These are phyloP conservation scores for Dicranocentrus wangi DNA, from an alignment of 2,888 invertebrate genomes.

Conservation along the genomic window DNA sequence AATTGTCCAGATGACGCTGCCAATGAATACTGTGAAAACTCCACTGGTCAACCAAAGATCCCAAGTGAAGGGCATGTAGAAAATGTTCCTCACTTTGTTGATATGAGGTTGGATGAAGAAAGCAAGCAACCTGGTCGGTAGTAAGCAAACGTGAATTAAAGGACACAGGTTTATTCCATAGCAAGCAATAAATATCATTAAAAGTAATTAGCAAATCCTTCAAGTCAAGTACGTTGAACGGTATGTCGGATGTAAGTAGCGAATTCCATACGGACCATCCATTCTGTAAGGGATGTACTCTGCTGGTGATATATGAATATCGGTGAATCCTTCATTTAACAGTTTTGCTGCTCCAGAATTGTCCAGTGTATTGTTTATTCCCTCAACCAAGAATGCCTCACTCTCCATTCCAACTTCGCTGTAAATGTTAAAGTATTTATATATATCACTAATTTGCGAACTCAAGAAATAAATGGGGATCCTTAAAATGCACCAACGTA, in stretches of 20 bases:
- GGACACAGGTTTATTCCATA: too few relatives aligned
- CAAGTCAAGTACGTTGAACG: background rate
- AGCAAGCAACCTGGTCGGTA: background rate
- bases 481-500: background rate
- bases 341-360: conserved; percentile 11
- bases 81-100: background rate
- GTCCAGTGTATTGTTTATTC: background rate
- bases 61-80: background rate
- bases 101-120: conserved; percentile 11
- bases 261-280: background rate
- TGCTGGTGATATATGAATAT: conserved; percentile 1
- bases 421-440: conserved; percentile 7
- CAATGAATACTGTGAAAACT: background rate
- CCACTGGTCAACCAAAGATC: background rate
- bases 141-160: background rate
- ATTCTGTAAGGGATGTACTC: conserved; percentile 3
- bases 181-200: too few relatives aligned
- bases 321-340: background rate
- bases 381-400: background rate
- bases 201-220: too few relatives aligned
- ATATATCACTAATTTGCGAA: background rate
- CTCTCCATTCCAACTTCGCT: background rate
- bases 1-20: too few relatives aligned
- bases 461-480: background rate
- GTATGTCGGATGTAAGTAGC: background rate